phyloP scores from a whole-genome alignment of 2,888 invertebrate genomes.

The Alentia gelatinosa region DNA sequence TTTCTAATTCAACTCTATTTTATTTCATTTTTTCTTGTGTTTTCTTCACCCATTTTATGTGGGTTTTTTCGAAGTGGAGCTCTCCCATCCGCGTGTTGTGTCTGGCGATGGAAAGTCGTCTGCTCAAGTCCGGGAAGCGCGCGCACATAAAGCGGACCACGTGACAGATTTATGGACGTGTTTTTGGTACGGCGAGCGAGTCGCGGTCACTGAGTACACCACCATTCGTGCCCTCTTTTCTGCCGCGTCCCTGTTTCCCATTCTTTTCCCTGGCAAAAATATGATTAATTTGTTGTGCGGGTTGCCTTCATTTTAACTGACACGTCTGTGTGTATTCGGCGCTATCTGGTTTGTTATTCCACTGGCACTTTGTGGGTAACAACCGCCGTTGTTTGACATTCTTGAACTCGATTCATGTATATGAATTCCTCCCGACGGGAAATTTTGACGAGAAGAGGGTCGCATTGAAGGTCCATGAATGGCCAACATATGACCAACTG shows the following conservation, averaged over 20 bases:
- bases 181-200: slow-evolving; percentile 34
- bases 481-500: too few relatives aligned
- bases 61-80: not conserved
- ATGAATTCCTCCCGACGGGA: too few relatives aligned
- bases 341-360: not conserved
- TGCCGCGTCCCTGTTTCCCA: slow-evolving; percentile 3
- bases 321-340: not conserved
- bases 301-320: too few relatives aligned
- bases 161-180: slow-evolving; percentile 52
- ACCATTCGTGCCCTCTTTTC: not conserved
- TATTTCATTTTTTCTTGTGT: not conserved
- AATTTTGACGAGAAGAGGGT: too few relatives aligned
- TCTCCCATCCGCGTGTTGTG: not conserved
- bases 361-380: not conserved
- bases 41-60: not conserved
- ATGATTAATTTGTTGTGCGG: not conserved
- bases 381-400: not conserved
- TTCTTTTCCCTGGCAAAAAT: slow-evolving; percentile 10
- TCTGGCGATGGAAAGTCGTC: not conserved
- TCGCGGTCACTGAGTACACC: slow-evolving; percentile 46
- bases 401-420: not conserved
- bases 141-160: slow-evolving; percentile 16
- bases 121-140: not conserved
- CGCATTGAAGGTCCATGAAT: too few relatives aligned
- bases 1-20: not conserved